These are phyloP conservation scores for Archegozetes longisetosus DNA, from an alignment of 1,140 invertebrate genomes.

Conservation along the genomic window DNA sequence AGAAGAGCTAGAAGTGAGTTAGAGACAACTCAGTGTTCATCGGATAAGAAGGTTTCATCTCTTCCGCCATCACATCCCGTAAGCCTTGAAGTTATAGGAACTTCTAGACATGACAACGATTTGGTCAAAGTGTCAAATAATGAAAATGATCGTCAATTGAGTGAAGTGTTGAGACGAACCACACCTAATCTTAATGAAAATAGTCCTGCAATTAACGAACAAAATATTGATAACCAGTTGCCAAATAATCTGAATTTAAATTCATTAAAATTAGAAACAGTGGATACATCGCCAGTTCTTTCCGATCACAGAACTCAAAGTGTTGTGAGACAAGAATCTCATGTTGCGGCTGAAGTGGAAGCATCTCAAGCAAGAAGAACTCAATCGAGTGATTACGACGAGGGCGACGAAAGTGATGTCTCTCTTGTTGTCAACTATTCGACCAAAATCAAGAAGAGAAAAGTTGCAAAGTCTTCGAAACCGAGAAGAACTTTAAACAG, in stretches of 20 bases:
- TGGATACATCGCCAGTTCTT: background rate
- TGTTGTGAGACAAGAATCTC: background rate
- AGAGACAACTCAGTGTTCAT: conserved; percentile 17
- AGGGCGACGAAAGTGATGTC: conserved; percentile 13
- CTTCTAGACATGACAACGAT: conserved; percentile 10
- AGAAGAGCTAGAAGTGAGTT: conserved; percentile 22
- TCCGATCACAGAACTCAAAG: background rate
- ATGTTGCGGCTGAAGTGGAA: background rate
- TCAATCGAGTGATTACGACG: background rate
- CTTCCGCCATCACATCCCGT: conserved; percentile 26
- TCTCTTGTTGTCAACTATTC: conserved; percentile 9
- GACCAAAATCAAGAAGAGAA: background rate
- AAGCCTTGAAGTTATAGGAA: conserved; percentile 24
- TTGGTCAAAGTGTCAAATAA: conserved; percentile 11
- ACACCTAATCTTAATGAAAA: background rate
- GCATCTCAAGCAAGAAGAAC: background rate
- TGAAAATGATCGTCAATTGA: too few species aligned
- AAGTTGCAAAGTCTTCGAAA: background rate
- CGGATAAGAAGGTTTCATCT: conserved; percentile 17
- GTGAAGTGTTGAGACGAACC: background rate
- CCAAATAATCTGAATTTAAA: background rate
- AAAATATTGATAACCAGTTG: background rate
- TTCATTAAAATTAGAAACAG: background rate
- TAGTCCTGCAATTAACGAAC: background rate
- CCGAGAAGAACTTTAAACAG: background rate